Evolutionary conservation across 2,113 vertebrate species (phyloP).

Genomic region (Gallinago jamesoni): DNA sequence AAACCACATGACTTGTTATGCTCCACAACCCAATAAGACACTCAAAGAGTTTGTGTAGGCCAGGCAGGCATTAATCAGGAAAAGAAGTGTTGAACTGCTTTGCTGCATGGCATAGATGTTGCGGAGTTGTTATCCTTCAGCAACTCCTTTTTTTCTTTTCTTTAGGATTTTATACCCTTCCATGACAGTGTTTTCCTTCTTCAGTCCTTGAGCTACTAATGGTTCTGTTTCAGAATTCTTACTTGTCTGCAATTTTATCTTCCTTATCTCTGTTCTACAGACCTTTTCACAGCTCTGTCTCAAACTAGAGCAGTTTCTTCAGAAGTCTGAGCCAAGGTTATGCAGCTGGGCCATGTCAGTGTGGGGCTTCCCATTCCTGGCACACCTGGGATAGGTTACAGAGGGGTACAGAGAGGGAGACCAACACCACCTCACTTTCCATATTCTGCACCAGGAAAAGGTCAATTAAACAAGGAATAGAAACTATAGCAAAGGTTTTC

Average conservation of each 20-base stretch:
- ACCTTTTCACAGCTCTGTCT: background rate
- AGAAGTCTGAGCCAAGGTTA: background rate
- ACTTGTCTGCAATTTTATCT: background rate
- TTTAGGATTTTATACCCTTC: background rate
- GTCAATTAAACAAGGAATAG: background rate
- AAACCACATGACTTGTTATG: background rate
- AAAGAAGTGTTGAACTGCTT: background rate
- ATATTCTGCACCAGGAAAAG: background rate
- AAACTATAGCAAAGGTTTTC: background rate
- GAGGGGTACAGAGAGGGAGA: background rate
- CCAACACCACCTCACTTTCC: background rate
- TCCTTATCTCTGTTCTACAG: background rate
- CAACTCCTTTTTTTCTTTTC: background rate
- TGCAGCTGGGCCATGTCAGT: background rate
- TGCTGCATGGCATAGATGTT: background rate
- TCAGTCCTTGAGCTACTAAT: background rate
- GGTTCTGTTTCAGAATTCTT: background rate
- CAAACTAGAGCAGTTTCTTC: background rate
- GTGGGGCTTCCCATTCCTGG: background rate
- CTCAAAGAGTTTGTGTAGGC: background rate
- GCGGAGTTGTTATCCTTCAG: background rate
- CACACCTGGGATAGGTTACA: background rate
- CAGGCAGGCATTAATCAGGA: background rate
- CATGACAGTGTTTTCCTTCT: background rate
- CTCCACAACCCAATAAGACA: background rate